Conservation (phyloP, 2,888 invertebrate species). For the Lumbricus terrestris region DNA sequence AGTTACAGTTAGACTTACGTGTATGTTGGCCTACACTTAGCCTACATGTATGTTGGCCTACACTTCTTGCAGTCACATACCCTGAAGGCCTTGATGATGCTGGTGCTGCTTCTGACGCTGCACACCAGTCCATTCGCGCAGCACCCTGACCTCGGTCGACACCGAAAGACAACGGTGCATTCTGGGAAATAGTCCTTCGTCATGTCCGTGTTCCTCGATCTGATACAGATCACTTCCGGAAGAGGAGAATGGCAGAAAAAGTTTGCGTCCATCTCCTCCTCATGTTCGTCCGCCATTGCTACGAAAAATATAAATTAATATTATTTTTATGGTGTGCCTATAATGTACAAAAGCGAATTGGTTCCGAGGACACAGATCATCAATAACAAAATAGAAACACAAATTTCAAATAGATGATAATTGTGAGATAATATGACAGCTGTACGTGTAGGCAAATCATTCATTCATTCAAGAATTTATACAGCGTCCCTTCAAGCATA, state of each 20-base stretch:
- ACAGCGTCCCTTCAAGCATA: too few relatives aligned
- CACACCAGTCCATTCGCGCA: background rate
- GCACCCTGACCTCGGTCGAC: background rate
- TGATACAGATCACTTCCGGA: constrained; percentile 4
- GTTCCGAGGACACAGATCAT: too few relatives aligned
- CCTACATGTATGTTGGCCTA: too few relatives aligned
- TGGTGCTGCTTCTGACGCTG: background rate
- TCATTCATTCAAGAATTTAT: too few relatives aligned
- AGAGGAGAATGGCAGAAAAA: background rate
- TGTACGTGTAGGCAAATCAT: too few relatives aligned
- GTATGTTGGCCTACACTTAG: too few relatives aligned
- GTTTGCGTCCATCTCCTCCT: background rate
- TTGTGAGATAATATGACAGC: too few relatives aligned
- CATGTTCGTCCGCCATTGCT: background rate
- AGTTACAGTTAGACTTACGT: too few relatives aligned
- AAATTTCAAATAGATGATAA: background rate
- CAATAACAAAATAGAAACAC: too few relatives aligned
- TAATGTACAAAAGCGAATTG: too few relatives aligned
- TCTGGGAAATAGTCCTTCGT: background rate
- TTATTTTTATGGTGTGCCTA: too few relatives aligned
- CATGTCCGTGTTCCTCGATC: background rate
- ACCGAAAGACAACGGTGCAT: background rate
- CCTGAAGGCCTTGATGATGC: background rate
- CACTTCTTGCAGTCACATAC: background rate
- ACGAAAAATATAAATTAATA: background rate